These are phyloP conservation scores for Hylyphantes graminicola DNA, from an alignment of 1,140 invertebrate genomes.

Conservation along the genomic window DNA sequence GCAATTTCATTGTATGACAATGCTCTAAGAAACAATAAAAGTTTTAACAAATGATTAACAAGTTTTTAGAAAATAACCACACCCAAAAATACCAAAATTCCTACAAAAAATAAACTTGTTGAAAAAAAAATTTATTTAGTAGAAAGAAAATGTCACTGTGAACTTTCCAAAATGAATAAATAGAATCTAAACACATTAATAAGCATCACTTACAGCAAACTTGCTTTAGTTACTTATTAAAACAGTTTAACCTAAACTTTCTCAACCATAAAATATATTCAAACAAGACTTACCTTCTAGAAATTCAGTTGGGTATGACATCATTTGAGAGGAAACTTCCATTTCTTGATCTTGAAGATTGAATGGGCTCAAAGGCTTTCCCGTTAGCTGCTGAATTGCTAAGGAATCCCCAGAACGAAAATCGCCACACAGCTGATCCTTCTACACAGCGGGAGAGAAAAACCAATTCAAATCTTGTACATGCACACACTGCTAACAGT, in stretches of 20 bases:
- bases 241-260: too few relatives aligned
- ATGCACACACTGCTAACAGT: neutral
- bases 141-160: too few relatives aligned
- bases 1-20: too few relatives aligned
- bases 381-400: neutral
- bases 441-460: neutral
- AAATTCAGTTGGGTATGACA: neutral
- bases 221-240: neutral
- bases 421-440: conserved; percentile 9
- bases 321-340: conserved; percentile 26
- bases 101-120: too few relatives aligned
- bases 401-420: neutral
- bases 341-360: conserved; percentile 31
- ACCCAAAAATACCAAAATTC: too few relatives aligned
- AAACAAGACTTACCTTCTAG: conserved; percentile 19
- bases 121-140: too few relatives aligned
- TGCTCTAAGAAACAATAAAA: too few relatives aligned
- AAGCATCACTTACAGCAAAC: neutral
- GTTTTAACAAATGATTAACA: too few relatives aligned
- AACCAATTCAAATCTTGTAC: neutral
- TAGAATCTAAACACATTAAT: too few relatives aligned
- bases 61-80: too few relatives aligned
- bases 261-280: neutral
- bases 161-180: too few relatives aligned
- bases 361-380: conserved; percentile 4